phyloP scores from a whole-genome alignment of 2,888 invertebrate genomes.

The Euzophera pinguis region DNA sequence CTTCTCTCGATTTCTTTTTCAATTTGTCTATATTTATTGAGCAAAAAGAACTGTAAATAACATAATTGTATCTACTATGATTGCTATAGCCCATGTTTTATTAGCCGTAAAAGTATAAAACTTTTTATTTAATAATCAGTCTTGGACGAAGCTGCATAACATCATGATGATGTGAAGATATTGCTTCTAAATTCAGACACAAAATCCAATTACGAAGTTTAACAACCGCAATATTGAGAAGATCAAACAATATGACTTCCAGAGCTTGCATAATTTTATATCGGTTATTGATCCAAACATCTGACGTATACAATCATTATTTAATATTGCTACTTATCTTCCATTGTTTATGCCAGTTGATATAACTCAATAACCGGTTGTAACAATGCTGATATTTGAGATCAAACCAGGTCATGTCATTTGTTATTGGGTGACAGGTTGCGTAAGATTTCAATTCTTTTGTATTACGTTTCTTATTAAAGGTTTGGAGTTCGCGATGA shows the following conservation, averaged over 20 bases:
- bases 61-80: no score
- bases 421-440: conserved; percentile 36
- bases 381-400: conserved; percentile 40
- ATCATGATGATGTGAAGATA: neutral
- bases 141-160: neutral
- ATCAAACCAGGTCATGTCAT: conserved; percentile 45
- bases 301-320: conserved; percentile 43
- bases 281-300: conserved; percentile 37
- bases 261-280: conserved; percentile 40
- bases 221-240: conserved; percentile 14
- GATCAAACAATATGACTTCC: conserved; percentile 32
- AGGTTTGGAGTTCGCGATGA: neutral
- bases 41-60: no score
- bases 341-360: conserved; percentile 36
- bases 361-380: conserved; percentile 36
- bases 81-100: no score
- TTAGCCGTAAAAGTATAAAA: no score
- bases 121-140: no score
- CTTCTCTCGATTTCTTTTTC: no score
- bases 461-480: conserved; percentile 2
- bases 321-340: conserved; percentile 44
- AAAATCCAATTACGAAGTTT: neutral
- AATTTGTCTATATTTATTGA: no score
- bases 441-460: conserved; percentile 25
- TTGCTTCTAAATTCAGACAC: neutral